A percentile compares a stretch with the other conserved stretches of the same genome.
phyloP scores from a whole-genome alignment of 2,888 invertebrate genomes.

The Chloroclysta siterata region DNA sequence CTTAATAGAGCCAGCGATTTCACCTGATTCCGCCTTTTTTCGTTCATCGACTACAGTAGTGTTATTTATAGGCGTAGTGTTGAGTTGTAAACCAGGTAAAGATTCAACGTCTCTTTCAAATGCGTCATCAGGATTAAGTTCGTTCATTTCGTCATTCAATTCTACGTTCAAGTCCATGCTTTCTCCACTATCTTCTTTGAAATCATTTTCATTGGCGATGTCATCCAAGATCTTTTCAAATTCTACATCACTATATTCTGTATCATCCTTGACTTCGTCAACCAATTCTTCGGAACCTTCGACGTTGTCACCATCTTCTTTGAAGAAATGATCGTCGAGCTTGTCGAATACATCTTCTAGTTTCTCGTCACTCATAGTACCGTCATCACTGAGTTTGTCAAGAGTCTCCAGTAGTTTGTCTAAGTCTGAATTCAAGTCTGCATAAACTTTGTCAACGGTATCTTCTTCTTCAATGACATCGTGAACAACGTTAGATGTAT shows the following conservation, averaged over 20 bases:
- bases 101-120: constrained; percentile 33
- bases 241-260: constrained; percentile 39
- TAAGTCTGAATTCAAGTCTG: constrained; percentile 63
- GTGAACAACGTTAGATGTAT: constrained; percentile 29
- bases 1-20: constrained; percentile 19
- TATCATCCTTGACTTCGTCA: constrained; percentile 30
- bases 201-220: constrained; percentile 33
- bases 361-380: constrained; percentile 35
- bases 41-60: constrained; percentile 33
- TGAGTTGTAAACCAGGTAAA: background rate
- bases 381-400: constrained; percentile 53
- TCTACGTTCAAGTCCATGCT: constrained; percentile 19
- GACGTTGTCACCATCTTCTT: constrained; percentile 25
- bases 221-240: constrained; percentile 45
- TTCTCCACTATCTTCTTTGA: constrained; percentile 28
- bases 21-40: constrained; percentile 32
- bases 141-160: constrained; percentile 33
- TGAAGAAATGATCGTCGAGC: constrained; percentile 34
- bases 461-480: constrained; percentile 47
- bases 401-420: constrained; percentile 59
- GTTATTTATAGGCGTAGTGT: constrained; percentile 34
- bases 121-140: constrained; percentile 37
- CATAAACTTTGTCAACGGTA: constrained; percentile 53
- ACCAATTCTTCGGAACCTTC: constrained; percentile 32
- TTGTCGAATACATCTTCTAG: constrained; percentile 32